Evolutionary conservation across 2,888 invertebrate genomes (phyloP), one percentile per base, ranked within the genome.

Genomic region (Coremacera marginata): DNA sequence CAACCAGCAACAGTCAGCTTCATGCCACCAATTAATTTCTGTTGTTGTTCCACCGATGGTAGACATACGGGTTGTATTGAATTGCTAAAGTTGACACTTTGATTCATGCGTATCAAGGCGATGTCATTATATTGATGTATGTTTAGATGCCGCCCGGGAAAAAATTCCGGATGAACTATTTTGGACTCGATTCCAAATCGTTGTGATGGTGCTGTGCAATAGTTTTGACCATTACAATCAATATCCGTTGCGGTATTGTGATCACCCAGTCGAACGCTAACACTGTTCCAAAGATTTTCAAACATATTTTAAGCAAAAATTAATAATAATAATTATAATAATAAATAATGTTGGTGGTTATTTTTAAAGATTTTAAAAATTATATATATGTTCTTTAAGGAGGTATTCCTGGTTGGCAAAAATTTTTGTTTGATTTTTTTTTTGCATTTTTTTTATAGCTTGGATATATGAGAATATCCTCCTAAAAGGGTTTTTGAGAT

Each of bases 91-190:
- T 83, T 67, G 0, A 92, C 92, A 22, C 91, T 87, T 0, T 85
- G 84, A 0, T 89, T 82, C 2, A 95, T 89, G 77, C 94, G 90
- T 31, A 95, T 84, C 22, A 95, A 87, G 0, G 94, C 95, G 57
- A 95, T 94, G 84, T 95, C 95, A 84, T 94, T 84, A 37, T 90
- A 90, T 80, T 93, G 93, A 83, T 93, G 90, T 0, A 82, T 81
- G 77, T 91, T 90, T 5, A 27, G 27, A 44, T 80, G 67, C 2
- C 11, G 75, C 0, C 84, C 82, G 0, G 93, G 91, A 31, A 88
- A 84, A 85, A 94, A 95, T 0, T 87, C 82, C 79, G 92, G 92
- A 84, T 95, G 94, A 0, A 91, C 89, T 27, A 93, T 92, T 70
- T 90, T 87, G 80, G 92, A 89, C 81, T 93, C 93, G 9, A 94